Evolutionary conservation across 2,888 invertebrate species (phyloP).

Genomic region (Apodemia zela): DNA sequence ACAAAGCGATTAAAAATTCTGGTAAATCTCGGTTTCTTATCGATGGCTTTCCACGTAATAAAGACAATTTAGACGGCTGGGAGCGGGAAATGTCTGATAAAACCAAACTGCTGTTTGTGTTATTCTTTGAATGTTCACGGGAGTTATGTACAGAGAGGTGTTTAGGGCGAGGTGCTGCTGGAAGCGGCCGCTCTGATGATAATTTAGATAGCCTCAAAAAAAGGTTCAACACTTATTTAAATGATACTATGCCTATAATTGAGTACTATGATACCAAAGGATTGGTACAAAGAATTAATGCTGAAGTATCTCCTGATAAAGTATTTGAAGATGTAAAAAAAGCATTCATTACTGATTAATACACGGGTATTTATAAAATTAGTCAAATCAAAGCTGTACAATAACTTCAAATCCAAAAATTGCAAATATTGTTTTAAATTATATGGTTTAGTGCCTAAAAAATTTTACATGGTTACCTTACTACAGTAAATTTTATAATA

Average conservation of each 20-base stretch:
- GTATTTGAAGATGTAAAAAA: slow-evolving; percentile 83
- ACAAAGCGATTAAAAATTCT: slow-evolving; percentile 87
- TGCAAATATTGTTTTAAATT: background rate
- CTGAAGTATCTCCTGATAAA: slow-evolving; percentile 82
- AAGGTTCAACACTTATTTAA: slow-evolving; percentile 91
- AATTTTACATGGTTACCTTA: background rate
- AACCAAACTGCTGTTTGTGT: slow-evolving; percentile 90
- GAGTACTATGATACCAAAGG: slow-evolving; percentile 86
- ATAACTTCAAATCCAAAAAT: slow-evolving; percentile 32
- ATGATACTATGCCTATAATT: slow-evolving; percentile 94
- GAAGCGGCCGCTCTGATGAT: slow-evolving; percentile 96
- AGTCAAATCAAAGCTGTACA: slow-evolving; percentile 29
- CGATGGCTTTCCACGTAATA: slow-evolving; percentile 99
- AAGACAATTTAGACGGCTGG: slow-evolving; percentile 98
- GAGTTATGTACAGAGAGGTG: slow-evolving; percentile 93
- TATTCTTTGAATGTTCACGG: slow-evolving; percentile 94
- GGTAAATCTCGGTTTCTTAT: slow-evolving; percentile 90
- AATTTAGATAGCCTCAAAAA: slow-evolving; percentile 93
- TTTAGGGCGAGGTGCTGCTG: slow-evolving; percentile 90
- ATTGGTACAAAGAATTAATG: slow-evolving; percentile 88
- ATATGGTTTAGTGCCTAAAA: background rate
- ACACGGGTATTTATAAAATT: slow-evolving; percentile 45
- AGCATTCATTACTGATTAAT: slow-evolving; percentile 65
- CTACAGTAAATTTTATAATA: background rate
- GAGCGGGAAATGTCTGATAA: slow-evolving; percentile 89